phyloP scores from a whole-genome alignment of 2,888 invertebrate genomes.

The Perdita meconis region DNA sequence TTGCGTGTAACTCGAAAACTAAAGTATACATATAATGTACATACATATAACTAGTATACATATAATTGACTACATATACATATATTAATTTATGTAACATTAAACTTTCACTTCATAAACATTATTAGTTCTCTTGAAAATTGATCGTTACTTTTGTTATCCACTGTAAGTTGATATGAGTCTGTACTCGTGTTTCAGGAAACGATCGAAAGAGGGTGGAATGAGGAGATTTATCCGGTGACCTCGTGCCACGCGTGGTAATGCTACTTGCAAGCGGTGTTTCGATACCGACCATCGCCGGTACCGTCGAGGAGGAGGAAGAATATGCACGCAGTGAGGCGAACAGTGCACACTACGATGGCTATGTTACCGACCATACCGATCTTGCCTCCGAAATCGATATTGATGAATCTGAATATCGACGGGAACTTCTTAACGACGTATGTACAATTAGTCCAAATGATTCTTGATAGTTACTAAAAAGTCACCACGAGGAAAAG shows the following conservation, averaged over 20 bases:
- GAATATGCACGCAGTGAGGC: constrained; percentile 81
- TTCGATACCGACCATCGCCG: constrained; percentile 83
- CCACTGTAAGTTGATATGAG: too few species aligned
- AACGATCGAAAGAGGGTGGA: constrained; percentile 59
- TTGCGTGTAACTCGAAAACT: too few species aligned
- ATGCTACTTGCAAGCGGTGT: constrained; percentile 81
- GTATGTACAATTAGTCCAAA: constrained; percentile 85
- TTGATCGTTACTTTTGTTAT: too few species aligned
- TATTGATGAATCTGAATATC: constrained; percentile 90
- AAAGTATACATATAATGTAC: too few species aligned
- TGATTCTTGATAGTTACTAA: too few species aligned
- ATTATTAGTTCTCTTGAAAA: too few species aligned
- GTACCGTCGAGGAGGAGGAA: constrained; percentile 81
- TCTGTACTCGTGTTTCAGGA: constrained; percentile 55
- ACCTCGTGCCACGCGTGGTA: constrained; percentile 72
- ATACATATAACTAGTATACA: too few species aligned
- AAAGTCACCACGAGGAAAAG: too few species aligned
- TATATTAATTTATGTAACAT: too few species aligned
- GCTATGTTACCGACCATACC: constrained; percentile 92
- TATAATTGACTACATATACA: too few species aligned
- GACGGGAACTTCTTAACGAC: constrained; percentile 91
- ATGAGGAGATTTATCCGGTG: constrained; percentile 74
- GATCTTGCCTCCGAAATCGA: constrained; percentile 90
- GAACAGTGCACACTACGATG: constrained; percentile 81
- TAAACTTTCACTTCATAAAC: too few species aligned